These are phyloP conservation scores for Chymomyza amoena DNA, from an alignment of 2,888 invertebrate species.

Conservation along the genomic window DNA sequence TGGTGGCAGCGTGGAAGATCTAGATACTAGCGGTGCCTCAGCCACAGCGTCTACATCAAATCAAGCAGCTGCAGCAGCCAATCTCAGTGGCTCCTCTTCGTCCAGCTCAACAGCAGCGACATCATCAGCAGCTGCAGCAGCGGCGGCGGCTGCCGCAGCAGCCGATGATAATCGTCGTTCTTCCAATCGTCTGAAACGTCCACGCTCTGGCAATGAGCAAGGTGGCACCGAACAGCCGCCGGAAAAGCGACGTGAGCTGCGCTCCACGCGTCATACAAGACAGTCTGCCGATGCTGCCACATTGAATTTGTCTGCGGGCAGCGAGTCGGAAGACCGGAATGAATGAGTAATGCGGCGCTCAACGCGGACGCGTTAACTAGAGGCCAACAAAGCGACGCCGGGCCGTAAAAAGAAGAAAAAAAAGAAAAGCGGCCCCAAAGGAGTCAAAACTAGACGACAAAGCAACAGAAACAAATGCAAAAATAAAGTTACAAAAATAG, in stretches of 20 bases:
- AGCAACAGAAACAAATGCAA: slow-evolving; percentile 17
- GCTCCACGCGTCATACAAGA: slow-evolving; percentile 83
- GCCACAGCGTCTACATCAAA: slow-evolving; percentile 23
- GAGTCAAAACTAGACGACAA: slow-evolving; percentile 10
- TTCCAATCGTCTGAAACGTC: slow-evolving; percentile 79
- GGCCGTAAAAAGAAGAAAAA: slow-evolving; percentile 19
- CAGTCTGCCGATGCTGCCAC: slow-evolving; percentile 75
- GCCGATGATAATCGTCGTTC: slow-evolving; percentile 78
- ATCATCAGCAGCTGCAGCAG: slow-evolving; percentile 56
- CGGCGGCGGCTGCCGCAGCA: slow-evolving; percentile 48
- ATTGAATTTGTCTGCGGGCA: slow-evolving; percentile 75
- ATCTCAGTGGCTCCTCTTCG: slow-evolving; percentile 54
- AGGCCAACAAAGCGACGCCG: slow-evolving; percentile 8
- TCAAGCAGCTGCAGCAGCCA: slow-evolving; percentile 35
- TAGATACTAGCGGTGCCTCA: slow-evolving; percentile 50
- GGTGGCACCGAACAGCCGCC: slow-evolving; percentile 68
- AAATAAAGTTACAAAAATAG: not conserved
- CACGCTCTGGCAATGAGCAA: slow-evolving; percentile 79
- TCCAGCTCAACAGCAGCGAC: slow-evolving; percentile 56
- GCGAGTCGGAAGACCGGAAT: slow-evolving; percentile 74
- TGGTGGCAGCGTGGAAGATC: slow-evolving; percentile 67
- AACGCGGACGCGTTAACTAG: slow-evolving; percentile 46
- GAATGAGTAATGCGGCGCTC: slow-evolving; percentile 75
- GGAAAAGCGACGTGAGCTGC: slow-evolving; percentile 80
- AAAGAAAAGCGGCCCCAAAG: not conserved